Evolutionary conservation across 2,113 vertebrate species (phyloP).

Genomic region (Sander vitreus): DNA sequence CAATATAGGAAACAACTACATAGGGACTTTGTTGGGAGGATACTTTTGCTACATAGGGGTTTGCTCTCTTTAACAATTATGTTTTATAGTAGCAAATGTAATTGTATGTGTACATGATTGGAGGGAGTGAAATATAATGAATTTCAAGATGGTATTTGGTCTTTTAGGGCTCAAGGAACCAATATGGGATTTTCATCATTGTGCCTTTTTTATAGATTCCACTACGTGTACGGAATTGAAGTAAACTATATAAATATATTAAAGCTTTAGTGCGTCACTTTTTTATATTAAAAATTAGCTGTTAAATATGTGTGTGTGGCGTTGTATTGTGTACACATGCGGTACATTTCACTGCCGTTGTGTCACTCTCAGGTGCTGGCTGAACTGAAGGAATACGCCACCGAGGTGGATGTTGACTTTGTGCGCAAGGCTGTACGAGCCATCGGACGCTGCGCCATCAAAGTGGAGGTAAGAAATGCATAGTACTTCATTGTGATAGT

Average conservation of each 20-base stretch:
- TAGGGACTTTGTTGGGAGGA: neutral
- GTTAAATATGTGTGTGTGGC: neutral
- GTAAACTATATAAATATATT: too few species aligned
- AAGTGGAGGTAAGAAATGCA: slow-evolving; percentile 89
- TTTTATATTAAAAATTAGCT: neutral
- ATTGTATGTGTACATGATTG: too few species aligned
- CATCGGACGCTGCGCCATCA: slow-evolving; percentile 98
- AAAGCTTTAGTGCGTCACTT: too few species aligned
- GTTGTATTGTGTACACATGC: neutral
- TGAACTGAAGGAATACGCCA: slow-evolving; percentile 98
- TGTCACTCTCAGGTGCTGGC: slow-evolving; percentile 90
- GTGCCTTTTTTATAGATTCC: neutral
- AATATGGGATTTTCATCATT: neutral
- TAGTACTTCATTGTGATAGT: neutral
- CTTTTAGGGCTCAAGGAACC: neutral
- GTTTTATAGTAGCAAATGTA: neutral
- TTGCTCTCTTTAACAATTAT: neutral
- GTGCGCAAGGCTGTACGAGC: slow-evolving; percentile 98
- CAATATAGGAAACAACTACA: neutral
- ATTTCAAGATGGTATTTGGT: neutral
- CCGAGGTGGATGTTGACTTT: slow-evolving; percentile 98
- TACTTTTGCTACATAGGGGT: neutral
- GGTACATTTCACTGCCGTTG: neutral
- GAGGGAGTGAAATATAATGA: neutral
- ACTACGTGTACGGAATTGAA: neutral